Conservation (phyloP, 1,140 invertebrate genomes). For the Asbolus verrucosus region DNA sequence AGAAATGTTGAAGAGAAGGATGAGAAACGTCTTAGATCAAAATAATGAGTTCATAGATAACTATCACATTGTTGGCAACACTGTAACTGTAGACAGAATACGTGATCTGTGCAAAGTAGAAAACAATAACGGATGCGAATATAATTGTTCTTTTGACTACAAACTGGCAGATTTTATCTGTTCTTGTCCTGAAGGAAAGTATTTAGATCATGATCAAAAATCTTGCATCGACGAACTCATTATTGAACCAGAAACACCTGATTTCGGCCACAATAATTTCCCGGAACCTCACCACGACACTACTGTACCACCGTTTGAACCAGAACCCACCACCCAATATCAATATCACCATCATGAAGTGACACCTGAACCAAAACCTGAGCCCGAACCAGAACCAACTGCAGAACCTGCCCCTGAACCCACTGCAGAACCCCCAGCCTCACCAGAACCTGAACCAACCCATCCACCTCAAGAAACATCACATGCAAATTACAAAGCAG, state of each 20-base stretch:
- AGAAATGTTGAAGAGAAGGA: slow-evolving; percentile 66
- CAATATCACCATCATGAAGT: no score
- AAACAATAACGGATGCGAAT: slow-evolving; percentile 81
- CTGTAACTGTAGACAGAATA: slow-evolving; percentile 67
- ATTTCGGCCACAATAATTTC: slow-evolving; percentile 54
- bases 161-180: slow-evolving; percentile 74
- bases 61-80: slow-evolving; percentile 68
- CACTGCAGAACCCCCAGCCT: slow-evolving; percentile 41
- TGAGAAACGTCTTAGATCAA: slow-evolving; percentile 66
- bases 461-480: slow-evolving; percentile 54
- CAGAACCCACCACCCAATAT: slow-evolving; percentile 56
- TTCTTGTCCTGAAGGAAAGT: slow-evolving; percentile 73
- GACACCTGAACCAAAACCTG: slow-evolving; percentile 57
- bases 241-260: slow-evolving; percentile 57
- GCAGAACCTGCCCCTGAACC: slow-evolving; percentile 51
- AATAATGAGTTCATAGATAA: slow-evolving; percentile 69
- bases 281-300: slow-evolving; percentile 54
- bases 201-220: slow-evolving; percentile 66
- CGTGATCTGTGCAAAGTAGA: slow-evolving; percentile 80
- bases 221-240: slow-evolving; percentile 63
- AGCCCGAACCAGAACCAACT: slow-evolving; percentile 57
- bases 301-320: slow-evolving; percentile 55
- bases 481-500: background rate
- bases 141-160: slow-evolving; percentile 81
- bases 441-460: slow-evolving; percentile 53